phyloP scores from a whole-genome alignment of 2,797 vertebrate species.

The Eulemur rubriventer region DNA sequence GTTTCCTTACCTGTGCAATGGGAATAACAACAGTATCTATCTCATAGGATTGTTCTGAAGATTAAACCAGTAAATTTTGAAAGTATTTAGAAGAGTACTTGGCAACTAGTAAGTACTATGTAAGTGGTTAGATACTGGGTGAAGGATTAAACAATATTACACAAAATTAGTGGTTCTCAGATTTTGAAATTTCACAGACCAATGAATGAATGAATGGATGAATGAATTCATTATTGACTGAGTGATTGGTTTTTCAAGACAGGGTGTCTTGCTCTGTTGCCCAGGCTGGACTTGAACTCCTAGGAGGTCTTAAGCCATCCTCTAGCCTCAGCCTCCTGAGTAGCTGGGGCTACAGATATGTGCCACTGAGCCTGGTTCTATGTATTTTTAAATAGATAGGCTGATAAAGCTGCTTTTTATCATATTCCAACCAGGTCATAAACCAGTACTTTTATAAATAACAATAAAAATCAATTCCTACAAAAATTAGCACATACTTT shows the following conservation, averaged over 20 bases:
- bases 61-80: neutral
- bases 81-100: constrained; percentile 30
- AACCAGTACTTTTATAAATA: neutral
- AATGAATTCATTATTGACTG: too few species aligned
- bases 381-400: neutral
- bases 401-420: neutral
- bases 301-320: neutral
- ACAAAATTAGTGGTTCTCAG: constrained; percentile 18
- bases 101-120: neutral
- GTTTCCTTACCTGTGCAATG: neutral
- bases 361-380: neutral
- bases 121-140: neutral
- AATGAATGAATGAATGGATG: neutral
- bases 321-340: neutral
- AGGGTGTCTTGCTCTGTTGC: neutral
- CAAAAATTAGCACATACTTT: constrained; percentile 3
- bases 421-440: neutral
- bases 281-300: neutral
- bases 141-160: neutral
- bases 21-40: neutral
- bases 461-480: neutral
- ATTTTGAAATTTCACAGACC: constrained; percentile 38
- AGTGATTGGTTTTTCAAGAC: neutral
- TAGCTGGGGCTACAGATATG: neutral
- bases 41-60: neutral